Evolutionary conservation across 2,888 invertebrate species (phyloP), one percentile per base, ranked within the genome.

Genomic region (Cheilosia soror): DNA sequence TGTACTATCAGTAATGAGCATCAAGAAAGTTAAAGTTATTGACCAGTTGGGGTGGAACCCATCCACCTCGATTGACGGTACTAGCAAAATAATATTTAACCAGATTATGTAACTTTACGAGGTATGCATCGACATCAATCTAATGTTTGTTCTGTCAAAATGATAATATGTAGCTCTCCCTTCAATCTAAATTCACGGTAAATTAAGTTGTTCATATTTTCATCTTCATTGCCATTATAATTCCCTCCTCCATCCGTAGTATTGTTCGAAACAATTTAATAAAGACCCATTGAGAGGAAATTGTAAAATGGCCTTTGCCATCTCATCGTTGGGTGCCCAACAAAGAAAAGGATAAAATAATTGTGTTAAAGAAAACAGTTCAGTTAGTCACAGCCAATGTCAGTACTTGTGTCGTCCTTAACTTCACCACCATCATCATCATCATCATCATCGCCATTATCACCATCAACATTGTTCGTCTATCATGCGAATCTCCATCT

Each of bases 351-450:
- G 11, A 20, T 65, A 31, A 62, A 62, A 51, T 79, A 75, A 75
- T 84, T 71, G 79, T 51, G 15, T 76, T 71, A 42, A 42, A 51
- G 69, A 60, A 75, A 66, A 75, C 66, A 57, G 58, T 55, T 65
- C 65, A 69, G 68, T 72, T 76, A 72, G 55, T 80, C 62, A 66
- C 79, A 58, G 33, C 58, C 37, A 66, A 71, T 60, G 58, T 25
- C 57, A 42, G n/a, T 62, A 63, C 49, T 62, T 55, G 11, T 29
- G 33, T 62, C 57, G 11, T 55, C 44, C 13, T 55, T 33, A 33
- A 7, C 68, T 33, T 51, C 15, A 44, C 37, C 49, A 31, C n/a
- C 66, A 33, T 49, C 60, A 25, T 25, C 73, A 13, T 57, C n/a
- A 11, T 33, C 47, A 47, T 47, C 20, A 27, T 47, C 33, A 27